Evolutionary conservation across 2,888 invertebrate species (phyloP).

Genomic region (Himalopsyche tibetana): DNA sequence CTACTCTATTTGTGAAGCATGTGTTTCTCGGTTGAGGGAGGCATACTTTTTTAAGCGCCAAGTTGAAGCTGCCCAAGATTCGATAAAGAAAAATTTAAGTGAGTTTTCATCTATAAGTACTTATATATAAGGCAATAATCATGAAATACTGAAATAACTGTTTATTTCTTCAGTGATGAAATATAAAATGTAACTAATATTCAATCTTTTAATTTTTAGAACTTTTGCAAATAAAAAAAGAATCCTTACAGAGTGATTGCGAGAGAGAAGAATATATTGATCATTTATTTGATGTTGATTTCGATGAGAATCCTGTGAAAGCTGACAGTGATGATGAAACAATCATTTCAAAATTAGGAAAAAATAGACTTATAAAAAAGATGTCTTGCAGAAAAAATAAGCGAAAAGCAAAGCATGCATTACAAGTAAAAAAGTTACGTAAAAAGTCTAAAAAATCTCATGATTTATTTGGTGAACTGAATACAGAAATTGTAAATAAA

Average conservation of each 20-base stretch:
- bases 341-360: not conserved
- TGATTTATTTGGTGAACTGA: not conserved
- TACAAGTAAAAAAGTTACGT: not conserved
- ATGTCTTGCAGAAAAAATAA: constrained; percentile 38
- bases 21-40: constrained; percentile 54
- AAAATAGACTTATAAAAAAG: constrained; percentile 41
- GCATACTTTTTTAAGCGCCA: constrained; percentile 57
- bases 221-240: constrained; percentile 31
- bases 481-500: constrained; percentile 29
- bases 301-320: constrained; percentile 17
- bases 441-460: constrained; percentile 36
- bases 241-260: constrained; percentile 35
- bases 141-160: too few relatives aligned
- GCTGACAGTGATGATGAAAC: constrained; percentile 48
- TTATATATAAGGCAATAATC: not conserved
- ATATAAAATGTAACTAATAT: not conserved
- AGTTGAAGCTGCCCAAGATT: constrained; percentile 53
- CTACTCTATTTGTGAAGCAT: constrained; percentile 56
- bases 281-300: constrained; percentile 23
- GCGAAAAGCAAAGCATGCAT: constrained; percentile 42
- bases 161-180: not conserved
- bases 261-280: constrained; percentile 34
- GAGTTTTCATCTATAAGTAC: not conserved
- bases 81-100: constrained; percentile 50
- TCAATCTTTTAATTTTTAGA: constrained; percentile 28